Base-by-base conservation (phyloP, 1,140 invertebrate species). In the Oreohelix idahoensis region DNA sequence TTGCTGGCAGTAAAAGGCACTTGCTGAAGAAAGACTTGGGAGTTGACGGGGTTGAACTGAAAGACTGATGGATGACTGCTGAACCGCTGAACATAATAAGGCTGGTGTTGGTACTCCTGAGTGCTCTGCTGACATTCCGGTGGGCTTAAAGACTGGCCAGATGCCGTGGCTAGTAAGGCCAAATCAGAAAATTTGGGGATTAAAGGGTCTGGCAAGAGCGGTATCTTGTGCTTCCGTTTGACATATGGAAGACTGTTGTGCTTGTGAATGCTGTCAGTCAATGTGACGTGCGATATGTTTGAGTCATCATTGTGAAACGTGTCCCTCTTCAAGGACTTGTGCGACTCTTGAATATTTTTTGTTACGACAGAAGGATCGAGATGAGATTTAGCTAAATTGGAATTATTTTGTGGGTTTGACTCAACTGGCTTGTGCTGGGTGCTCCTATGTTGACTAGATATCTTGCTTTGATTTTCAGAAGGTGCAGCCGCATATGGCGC, bases 101-200 rank as follows among this genome's bases (percentile, higher is more conserved):
- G n/a, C 39, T 70, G 79, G 2, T 70, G 66, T 2, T 81, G 79
- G 39, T 70, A 23, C 2, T 42, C 36, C 15, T 81, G 79, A 15
- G 13, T 4, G 38, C 39, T 23, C 2, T 1, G 66, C 0, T 49
- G 29, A 71, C 0, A 29, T 11, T 29, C 10, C 1, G 11, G 8
- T 20, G 53, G 38, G 5, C 36, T 32, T 26, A 17, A 66, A 36
- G 45, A n/a, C 38, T 42, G n/a, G n/a, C 20, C 17, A 36, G 49
- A 32, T 26, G 38, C 23, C 10, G 73, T n/a, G 8, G 32, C 75
- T 53, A 66, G 4, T 4, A 53, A 79, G 15, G 66, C 66, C 63
- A 70, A 1, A 10, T 82, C 80, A 17, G 80, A 82, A 49, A 74
- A 82, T n/a, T 82, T 82, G 2, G 70, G 80, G 23, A 75, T 74